phyloP scores from a whole-genome alignment of 2,113 vertebrate genomes.

The Fulmarus glacialis region DNA sequence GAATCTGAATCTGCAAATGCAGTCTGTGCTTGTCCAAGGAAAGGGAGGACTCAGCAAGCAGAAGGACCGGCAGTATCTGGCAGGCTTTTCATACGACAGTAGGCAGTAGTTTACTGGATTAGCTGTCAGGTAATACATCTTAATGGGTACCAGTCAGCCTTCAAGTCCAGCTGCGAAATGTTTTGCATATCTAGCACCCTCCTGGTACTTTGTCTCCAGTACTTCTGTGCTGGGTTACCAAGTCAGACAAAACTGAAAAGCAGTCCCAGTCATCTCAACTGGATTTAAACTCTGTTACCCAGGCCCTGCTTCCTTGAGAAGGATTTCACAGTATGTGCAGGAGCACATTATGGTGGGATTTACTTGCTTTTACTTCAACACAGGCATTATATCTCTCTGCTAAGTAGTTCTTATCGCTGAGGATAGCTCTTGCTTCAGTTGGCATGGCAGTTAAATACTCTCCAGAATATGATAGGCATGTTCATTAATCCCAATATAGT shows the following conservation, averaged over 20 bases:
- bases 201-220: neutral
- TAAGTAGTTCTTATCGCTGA: slow-evolving; percentile 27
- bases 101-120: neutral
- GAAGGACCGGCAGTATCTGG: neutral
- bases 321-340: slow-evolving; percentile 14
- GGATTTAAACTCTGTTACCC: slow-evolving; percentile 9
- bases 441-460: slow-evolving; percentile 16
- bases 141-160: neutral
- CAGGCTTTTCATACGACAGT: neutral
- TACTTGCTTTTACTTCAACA: slow-evolving; percentile 22
- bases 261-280: neutral
- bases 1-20: neutral
- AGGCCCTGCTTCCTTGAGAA: neutral
- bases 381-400: neutral
- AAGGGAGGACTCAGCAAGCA: neutral
- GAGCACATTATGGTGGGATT: slow-evolving; percentile 3
- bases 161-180: neutral
- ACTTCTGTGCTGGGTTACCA: neutral
- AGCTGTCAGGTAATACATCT: neutral
- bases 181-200: neutral
- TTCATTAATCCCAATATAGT: neutral
- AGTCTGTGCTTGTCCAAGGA: neutral
- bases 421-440: slow-evolving; percentile 14
- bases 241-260: neutral
- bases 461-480: neutral